Evolutionary conservation across 2,888 invertebrate genomes (phyloP), one percentile per base, ranked within the genome.

Genomic region (Ectemnius cavifrons): DNA sequence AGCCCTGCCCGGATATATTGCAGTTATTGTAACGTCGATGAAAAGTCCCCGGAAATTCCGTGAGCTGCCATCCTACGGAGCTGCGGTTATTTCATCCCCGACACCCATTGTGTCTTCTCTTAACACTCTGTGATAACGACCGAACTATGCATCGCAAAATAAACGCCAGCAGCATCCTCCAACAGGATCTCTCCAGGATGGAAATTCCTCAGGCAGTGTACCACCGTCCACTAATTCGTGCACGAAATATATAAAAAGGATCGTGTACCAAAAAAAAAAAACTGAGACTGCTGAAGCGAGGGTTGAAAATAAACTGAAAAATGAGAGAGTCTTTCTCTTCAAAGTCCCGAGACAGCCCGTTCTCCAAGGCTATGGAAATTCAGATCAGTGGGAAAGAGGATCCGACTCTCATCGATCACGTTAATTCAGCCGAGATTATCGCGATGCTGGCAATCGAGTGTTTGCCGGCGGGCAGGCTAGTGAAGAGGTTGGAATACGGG

Each of bases 21-120:
- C 82, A 79, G 85, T 87, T 88, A 88, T 87, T 86, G 85, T 86
- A 85, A 85, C 83, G 84, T 86, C 87, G 86, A 85, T 84, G 86
- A 84, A 37, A 85, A 88, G 84, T 84, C 84, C 77, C 80, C 75
- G 67, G 80, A 75, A 83, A 86, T 86, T 84, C 79, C 78, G 80
- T 75, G 72, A 69, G 76, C 66, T 56, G 47, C 63, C 72, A 67
- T 71, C 65, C 75, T 23, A 23, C 3, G 23, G 2, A 23, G 23
- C 23, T 77, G 63, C 71, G 67, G 63, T 59, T 63, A 66, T 61
- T 20, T 52, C 14, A 27, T 20, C 23, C 23, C 18, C 49, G 63
- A 72, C 46, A 67, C 78, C 65, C 68, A 81, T 73, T 72, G 81
- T 71, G 62, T 63, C 47, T 69, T 76, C 67, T 60, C 37, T 37